phyloP scores from a whole-genome alignment of 2,113 vertebrate genomes.

The Brachyistius frenatus region DNA sequence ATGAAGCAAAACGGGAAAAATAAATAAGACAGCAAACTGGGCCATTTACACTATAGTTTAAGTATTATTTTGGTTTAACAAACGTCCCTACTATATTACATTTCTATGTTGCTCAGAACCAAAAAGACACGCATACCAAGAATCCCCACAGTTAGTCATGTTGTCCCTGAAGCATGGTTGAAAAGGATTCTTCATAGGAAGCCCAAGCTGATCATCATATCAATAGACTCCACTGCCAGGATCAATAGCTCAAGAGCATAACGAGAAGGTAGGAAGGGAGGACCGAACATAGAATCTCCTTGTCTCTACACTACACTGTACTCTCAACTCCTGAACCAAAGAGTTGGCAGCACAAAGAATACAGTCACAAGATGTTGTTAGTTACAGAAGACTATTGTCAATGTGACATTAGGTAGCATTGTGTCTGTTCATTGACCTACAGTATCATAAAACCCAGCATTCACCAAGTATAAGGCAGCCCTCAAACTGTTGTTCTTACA shows the following conservation, averaged over 20 bases:
- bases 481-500: too few species aligned
- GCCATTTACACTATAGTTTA: background rate
- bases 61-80: background rate
- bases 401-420: too few species aligned
- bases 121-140: background rate
- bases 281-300: background rate
- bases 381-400: too few species aligned
- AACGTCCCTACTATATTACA: background rate
- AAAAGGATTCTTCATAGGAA: conserved; percentile 25
- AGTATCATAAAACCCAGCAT: too few species aligned
- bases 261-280: conserved; percentile 6
- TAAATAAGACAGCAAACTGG: background rate
- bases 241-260: conserved; percentile 56
- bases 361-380: too few species aligned
- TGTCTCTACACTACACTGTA: background rate
- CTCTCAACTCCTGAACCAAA: background rate
- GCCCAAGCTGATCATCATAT: conserved; percentile 20
- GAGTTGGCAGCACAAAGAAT: background rate
- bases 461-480: too few species aligned
- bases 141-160: background rate
- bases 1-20: background rate
- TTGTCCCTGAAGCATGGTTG: conserved; percentile 19
- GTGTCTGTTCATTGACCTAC: too few species aligned
- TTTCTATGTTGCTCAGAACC: background rate
- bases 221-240: conserved; percentile 22